Conservation (phyloP, 2,888 invertebrate species). For the Volucella inanis region DNA sequence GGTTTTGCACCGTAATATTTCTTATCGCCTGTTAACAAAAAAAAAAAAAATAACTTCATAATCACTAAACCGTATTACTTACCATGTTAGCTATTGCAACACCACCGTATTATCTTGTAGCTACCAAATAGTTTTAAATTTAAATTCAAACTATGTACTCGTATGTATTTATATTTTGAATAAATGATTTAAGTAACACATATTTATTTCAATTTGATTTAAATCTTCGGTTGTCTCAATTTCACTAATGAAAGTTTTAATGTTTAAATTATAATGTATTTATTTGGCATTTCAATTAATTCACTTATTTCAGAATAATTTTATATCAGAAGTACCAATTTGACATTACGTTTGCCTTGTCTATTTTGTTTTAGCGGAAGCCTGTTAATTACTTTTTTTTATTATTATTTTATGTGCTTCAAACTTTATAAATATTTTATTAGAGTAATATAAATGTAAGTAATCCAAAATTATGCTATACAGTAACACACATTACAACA, state of each 20-base stretch:
- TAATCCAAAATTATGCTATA: not conserved
- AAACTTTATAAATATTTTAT: conserved; percentile 15
- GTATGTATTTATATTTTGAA: conserved; percentile 4
- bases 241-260: conserved; percentile 29
- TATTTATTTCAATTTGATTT: conserved; percentile 48
- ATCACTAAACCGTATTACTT: no score
- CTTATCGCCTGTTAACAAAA: no score
- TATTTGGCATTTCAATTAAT: conserved; percentile 5
- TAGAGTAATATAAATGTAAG: not conserved
- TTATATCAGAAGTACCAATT: not conserved
- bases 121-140: no score
- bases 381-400: conserved; percentile 33
- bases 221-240: conserved; percentile 36
- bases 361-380: conserved; percentile 50
- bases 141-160: not conserved
- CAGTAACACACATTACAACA: not conserved
- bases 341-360: conserved; percentile 33
- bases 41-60: no score
- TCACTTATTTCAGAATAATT: conserved; percentile 32
- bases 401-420: not conserved
- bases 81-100: no score
- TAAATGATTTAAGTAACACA: conserved; percentile 47
- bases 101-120: no score
- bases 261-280: no score
- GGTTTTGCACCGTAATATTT: no score